Evolutionary conservation across 2,888 invertebrate species (phyloP), one percentile per base, ranked within the genome.

Genomic region (Microctonus brassicae): DNA sequence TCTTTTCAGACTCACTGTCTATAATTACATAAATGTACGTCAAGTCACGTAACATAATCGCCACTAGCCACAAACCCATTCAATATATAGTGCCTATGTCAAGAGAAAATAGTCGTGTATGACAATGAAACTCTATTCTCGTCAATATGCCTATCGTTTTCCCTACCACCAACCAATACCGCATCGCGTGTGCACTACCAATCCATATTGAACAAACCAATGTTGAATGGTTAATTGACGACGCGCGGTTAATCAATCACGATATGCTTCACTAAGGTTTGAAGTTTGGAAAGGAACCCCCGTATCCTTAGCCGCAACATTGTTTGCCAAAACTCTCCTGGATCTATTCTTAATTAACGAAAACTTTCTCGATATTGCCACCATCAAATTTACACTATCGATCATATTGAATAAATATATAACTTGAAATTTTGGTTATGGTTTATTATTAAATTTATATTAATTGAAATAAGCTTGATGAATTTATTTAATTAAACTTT

Each of bases 191-290:
- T 47, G 47, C 47, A n/a, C 47, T 17, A 17, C 17, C 47, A 47
- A 47, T n/a, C 17, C 47, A 47, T 47, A 47, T 47, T 47, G 17
- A 47, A 47, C 17, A 17, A 17, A 47, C 47, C 47, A 47, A 47
- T 47, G 17, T 47, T 47, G 47, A 47, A 47, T 47, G 47, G 47
- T 47, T 47, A 47, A 47, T 47, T 47, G 47, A 47, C 47, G 47
- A 47, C 17, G 47, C 17, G 47, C 47, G 17, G 17, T 47, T 47
- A 47, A 47, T 47, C 47, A 47, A 47, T 47, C 47, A 47, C 17
- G 17, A 47, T 17, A n/a, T 47, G 17, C 47, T 17, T 1, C 47
- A 17, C n/a, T 17, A 47, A 47, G 17, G 4, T 47, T 20, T n/a
- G 7, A 47, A 47, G 47, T n/a, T 47, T n/a, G 17, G 7, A 2